phyloP scores from a whole-genome alignment of 2,797 vertebrate genomes.

The Typhlichthys subterraneus region DNA sequence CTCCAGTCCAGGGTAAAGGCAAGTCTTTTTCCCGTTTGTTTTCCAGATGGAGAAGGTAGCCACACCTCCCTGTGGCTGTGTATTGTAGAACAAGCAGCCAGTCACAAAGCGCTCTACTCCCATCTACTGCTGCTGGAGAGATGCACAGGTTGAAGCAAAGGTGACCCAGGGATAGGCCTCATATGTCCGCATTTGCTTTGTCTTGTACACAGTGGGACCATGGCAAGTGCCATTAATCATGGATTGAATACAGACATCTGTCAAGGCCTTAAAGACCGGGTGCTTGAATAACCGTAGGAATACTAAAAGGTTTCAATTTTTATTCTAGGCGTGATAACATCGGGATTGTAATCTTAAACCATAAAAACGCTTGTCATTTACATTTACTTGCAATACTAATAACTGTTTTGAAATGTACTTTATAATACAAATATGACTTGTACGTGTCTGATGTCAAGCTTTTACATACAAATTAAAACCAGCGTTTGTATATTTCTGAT shows the following conservation, averaged over 20 bases:
- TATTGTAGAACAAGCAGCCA: slow-evolving; percentile 24
- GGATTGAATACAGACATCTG: slow-evolving; percentile 6
- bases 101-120: slow-evolving; percentile 8
- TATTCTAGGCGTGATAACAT: neutral
- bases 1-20: neutral
- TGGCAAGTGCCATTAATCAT: slow-evolving; percentile 15
- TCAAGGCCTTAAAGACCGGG: slow-evolving; percentile 5
- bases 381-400: too few species aligned
- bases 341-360: too few species aligned
- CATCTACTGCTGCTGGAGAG: slow-evolving; percentile 17
- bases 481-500: neutral
- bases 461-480: neutral
- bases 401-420: too few species aligned
- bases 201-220: slow-evolving; percentile 19
- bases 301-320: slow-evolving; percentile 1
- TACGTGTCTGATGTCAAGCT: too few species aligned
- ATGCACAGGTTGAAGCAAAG: slow-evolving; percentile 29
- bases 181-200: slow-evolving; percentile 23
- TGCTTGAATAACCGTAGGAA: slow-evolving; percentile 1
- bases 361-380: too few species aligned
- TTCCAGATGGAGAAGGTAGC: slow-evolving; percentile 81
- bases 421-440: too few species aligned
- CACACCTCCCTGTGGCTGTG: neutral
- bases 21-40: slow-evolving; percentile 9
- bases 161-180: slow-evolving; percentile 28